These are phyloP conservation scores for Hippopotamyrus pictus DNA, from an alignment of 2,797 vertebrate species.

Conservation along the genomic window DNA sequence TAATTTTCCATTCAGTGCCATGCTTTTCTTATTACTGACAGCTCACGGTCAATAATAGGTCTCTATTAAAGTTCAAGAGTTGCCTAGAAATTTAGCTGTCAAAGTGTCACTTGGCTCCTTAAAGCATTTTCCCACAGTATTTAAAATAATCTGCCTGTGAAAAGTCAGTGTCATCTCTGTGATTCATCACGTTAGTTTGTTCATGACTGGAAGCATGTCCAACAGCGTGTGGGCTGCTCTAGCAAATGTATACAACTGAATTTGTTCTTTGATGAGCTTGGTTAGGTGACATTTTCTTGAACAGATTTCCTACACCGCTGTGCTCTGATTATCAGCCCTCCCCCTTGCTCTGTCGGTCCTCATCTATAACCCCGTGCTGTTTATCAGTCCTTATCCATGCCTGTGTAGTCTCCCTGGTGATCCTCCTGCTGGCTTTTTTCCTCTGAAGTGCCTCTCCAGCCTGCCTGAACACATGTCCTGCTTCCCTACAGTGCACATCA, in stretches of 20 bases:
- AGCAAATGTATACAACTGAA: constrained; percentile 1
- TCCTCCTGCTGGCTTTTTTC: neutral
- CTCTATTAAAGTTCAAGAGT: neutral
- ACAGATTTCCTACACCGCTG: neutral
- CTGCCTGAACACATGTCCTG: neutral
- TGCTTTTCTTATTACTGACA: neutral
- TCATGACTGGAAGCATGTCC: constrained; percentile 5
- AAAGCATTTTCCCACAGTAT: neutral
- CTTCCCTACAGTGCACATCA: neutral
- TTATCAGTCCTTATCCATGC: constrained; percentile 4
- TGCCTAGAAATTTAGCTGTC: constrained; percentile 9
- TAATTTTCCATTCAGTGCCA: neutral
- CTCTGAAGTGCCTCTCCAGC: neutral
- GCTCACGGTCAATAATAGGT: neutral
- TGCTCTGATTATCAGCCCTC: neutral
- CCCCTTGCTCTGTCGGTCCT: neutral
- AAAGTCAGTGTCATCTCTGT: neutral
- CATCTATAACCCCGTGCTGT: neutral
- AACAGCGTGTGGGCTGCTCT: neutral
- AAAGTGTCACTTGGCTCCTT: neutral
- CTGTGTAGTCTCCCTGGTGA: neutral
- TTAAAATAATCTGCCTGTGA: neutral
- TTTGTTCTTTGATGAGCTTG: neutral
- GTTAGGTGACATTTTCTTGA: neutral
- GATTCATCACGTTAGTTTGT: constrained; percentile 9